Conservation (phyloP, 2,888 invertebrate genomes). For the Electrophaes corylata region DNA sequence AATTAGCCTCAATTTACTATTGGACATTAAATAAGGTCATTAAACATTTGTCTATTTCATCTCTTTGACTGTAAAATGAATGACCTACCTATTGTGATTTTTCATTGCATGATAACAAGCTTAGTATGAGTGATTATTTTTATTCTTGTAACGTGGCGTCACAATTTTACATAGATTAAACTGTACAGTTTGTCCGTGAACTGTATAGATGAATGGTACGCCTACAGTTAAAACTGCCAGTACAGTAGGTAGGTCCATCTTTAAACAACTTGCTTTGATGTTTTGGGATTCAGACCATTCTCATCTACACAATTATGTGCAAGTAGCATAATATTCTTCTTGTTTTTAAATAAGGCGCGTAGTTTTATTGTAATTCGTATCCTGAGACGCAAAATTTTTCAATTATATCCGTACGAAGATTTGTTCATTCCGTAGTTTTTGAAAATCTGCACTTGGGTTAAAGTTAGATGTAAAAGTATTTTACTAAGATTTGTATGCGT, state of each 20-base stretch:
- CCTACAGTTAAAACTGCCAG: background rate
- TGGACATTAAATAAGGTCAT: background rate
- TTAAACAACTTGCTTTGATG: background rate
- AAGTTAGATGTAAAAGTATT: background rate
- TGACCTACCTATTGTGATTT: background rate
- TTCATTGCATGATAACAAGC: background rate
- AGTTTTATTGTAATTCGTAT: background rate
- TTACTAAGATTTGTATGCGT: slow-evolving; percentile 11
- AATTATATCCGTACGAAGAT: slow-evolving; percentile 1
- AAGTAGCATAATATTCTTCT: background rate
- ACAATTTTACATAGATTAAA: background rate
- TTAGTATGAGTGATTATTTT: slow-evolving; percentile 1
- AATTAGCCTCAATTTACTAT: no score
- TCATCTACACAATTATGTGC: background rate
- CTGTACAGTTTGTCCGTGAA: background rate
- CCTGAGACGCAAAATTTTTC: background rate
- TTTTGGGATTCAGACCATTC: background rate
- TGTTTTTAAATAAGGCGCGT: background rate
- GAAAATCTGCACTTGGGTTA: slow-evolving; percentile 2
- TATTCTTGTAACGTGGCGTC: background rate
- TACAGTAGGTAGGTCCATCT: background rate
- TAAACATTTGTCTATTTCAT: background rate
- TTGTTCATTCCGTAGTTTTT: slow-evolving; percentile 4
- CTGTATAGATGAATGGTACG: background rate
- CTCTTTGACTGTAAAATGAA: background rate